These are phyloP conservation scores for Rhinolophus sinicus DNA, from an alignment of 2,113 vertebrate genomes.

Conservation along the genomic window DNA sequence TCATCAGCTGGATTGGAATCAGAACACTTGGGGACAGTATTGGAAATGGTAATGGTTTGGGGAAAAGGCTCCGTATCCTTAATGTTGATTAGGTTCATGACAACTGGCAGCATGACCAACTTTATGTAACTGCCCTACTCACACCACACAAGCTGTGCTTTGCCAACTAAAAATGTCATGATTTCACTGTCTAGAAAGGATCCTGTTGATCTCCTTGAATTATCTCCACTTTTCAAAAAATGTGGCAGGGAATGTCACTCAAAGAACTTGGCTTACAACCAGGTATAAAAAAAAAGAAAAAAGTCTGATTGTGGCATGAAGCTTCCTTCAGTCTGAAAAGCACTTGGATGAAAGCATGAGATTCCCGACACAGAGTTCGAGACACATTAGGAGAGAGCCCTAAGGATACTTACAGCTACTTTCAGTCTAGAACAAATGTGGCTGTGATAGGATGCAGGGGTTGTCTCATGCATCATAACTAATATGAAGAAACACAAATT, in stretches of 20 bases:
- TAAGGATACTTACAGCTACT: neutral
- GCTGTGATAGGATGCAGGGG: neutral
- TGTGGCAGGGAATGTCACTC: neutral
- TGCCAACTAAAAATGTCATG: neutral
- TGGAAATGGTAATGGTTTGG: conserved; percentile 61
- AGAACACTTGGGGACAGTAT: neutral
- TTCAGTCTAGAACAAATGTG: neutral
- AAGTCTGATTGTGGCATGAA: neutral
- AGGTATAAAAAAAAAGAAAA: neutral
- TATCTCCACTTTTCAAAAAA: neutral
- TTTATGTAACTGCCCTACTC: conserved; percentile 52
- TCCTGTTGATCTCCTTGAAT: neutral
- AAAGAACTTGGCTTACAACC: neutral
- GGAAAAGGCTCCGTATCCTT: conserved; percentile 42
- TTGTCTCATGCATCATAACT: neutral
- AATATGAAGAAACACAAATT: neutral
- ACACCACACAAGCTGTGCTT: neutral
- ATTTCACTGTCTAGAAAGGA: conserved; percentile 17
- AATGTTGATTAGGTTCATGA: conserved; percentile 68
- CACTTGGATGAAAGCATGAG: neutral
- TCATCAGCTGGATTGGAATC: conserved; percentile 41
- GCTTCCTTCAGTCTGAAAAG: neutral
- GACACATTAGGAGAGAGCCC: neutral
- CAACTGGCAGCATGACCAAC: conserved; percentile 36
- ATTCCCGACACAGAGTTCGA: neutral